phyloP scores from a whole-genome alignment of 2,797 vertebrate species.

The Leptodactylus fallax region DNA sequence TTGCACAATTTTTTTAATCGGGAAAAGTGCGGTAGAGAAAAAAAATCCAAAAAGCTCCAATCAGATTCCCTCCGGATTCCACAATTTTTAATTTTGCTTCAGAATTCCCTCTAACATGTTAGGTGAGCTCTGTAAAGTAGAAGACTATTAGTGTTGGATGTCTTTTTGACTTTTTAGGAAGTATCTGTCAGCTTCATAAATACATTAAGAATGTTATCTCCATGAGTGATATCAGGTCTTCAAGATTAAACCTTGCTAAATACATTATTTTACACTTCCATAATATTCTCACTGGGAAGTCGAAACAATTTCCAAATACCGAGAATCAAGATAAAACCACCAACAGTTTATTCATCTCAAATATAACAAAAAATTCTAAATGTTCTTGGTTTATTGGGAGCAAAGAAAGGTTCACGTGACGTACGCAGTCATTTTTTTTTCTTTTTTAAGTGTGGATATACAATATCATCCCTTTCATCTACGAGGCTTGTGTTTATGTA shows the following conservation, averaged over 20 bases:
- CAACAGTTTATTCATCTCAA: conserved; percentile 41
- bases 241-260: conserved; percentile 35
- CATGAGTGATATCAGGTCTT: conserved; percentile 32
- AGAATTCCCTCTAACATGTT: background rate
- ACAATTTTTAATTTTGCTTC: background rate
- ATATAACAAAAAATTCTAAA: conserved; percentile 6
- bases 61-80: background rate
- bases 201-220: conserved; percentile 41
- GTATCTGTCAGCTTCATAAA: conserved; percentile 32
- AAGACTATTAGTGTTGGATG: conserved; percentile 25
- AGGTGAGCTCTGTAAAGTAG: background rate
- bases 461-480: conserved; percentile 46
- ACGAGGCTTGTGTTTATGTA: conserved; percentile 19
- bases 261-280: conserved; percentile 45
- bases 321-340: conserved; percentile 46
- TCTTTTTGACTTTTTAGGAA: conserved; percentile 17
- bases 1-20: background rate
- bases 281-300: conserved; percentile 41
- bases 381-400: background rate
- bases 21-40: background rate
- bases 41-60: background rate
- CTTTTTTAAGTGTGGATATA: background rate
- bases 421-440: background rate
- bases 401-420: conserved; percentile 13
- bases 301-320: conserved; percentile 28